Evolutionary conservation across 1,140 invertebrate species (phyloP).

Genomic region (Eufriesea mexicana): DNA sequence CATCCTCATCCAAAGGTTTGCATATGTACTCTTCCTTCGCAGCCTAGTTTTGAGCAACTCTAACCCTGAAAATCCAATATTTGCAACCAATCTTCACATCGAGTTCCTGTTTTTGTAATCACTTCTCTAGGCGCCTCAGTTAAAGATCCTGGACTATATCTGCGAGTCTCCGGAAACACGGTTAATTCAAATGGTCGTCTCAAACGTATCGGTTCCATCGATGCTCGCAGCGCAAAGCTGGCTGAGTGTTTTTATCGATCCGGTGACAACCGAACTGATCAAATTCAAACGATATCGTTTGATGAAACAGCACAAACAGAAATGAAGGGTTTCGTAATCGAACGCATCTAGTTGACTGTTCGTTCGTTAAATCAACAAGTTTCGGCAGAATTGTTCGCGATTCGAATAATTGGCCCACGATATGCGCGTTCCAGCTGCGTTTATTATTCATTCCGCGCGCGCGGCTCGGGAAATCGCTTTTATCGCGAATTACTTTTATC

Average conservation of each 20-base stretch:
- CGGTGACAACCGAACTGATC: not conserved
- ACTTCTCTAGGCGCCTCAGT: too few relatives aligned
- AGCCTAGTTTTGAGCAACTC: too few relatives aligned
- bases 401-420: slow-evolving; percentile 54
- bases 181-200: too few relatives aligned
- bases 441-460: slow-evolving; percentile 56
- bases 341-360: slow-evolving; percentile 28
- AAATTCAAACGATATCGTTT: slow-evolving; percentile 19
- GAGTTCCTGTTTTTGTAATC: too few relatives aligned
- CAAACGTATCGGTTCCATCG: not conserved
- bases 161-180: too few relatives aligned
- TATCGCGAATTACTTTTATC: slow-evolving; percentile 60
- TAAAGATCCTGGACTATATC: too few relatives aligned
- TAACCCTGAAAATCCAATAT: too few relatives aligned
- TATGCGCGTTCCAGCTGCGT: slow-evolving; percentile 12
- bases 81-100: too few relatives aligned
- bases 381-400: slow-evolving; percentile 53
- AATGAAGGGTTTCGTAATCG: not conserved
- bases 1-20: too few relatives aligned
- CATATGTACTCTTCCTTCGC: too few relatives aligned
- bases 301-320: slow-evolving; percentile 8
- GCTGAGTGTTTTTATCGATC: slow-evolving; percentile 4
- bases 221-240: too few relatives aligned
- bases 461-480: slow-evolving; percentile 39
- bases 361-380: slow-evolving; percentile 65